phyloP scores from a whole-genome alignment of 2,113 vertebrate genomes.

The Podarcis muralis region DNA sequence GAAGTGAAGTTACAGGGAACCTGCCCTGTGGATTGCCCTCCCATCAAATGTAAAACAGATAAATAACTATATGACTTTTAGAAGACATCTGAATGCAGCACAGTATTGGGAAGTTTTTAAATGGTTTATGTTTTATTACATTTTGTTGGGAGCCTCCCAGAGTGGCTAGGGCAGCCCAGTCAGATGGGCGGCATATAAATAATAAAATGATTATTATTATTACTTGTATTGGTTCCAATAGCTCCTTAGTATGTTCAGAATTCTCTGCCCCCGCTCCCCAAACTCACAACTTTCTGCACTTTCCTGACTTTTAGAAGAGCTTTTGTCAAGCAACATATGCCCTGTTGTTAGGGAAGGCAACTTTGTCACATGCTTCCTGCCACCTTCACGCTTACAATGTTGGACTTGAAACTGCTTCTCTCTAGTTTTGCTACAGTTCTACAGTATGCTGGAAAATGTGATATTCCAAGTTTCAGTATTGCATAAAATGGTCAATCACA shows the following conservation, averaged over 20 bases:
- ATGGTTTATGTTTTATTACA: neutral
- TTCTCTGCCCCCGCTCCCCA: neutral
- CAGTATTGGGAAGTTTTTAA: no score
- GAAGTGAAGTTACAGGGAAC: no score
- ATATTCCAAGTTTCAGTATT: neutral
- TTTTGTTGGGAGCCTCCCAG: no score
- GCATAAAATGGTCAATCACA: neutral
- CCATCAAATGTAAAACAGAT: no score
- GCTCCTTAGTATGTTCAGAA: neutral
- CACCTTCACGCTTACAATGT: neutral
- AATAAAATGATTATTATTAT: neutral
- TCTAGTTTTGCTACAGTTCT: neutral
- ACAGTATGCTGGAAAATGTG: neutral
- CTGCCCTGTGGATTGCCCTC: no score
- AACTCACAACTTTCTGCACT: neutral
- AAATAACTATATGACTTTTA: no score
- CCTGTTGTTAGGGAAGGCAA: neutral
- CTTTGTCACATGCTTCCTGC: neutral
- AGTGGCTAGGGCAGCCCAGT: no score
- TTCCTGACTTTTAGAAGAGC: neutral
- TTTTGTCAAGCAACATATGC: neutral
- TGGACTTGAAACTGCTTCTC: neutral
- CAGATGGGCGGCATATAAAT: no score
- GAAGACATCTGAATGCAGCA: no score
- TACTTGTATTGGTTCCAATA: neutral